These are phyloP conservation scores for Liolophura sinensis DNA, from an alignment of 1,140 invertebrate species.

Conservation along the genomic window DNA sequence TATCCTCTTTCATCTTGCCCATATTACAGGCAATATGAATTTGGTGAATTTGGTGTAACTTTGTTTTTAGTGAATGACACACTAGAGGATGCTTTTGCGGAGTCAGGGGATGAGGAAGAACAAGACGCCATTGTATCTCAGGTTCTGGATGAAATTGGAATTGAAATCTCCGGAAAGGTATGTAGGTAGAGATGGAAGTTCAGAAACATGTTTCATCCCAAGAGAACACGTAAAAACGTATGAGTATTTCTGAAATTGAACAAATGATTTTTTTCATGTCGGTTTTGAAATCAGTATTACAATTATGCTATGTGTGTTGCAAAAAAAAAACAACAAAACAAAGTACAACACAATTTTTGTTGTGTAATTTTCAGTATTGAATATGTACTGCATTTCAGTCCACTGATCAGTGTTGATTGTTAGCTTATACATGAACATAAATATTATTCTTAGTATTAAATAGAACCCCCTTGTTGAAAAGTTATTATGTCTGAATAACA, in stretches of 20 bases:
- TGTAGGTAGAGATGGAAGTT: slow-evolving; percentile 2
- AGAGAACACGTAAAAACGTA: no score
- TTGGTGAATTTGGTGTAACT: neutral
- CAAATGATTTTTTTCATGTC: slow-evolving; percentile 2
- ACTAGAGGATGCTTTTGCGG: slow-evolving; percentile 84
- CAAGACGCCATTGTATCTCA: slow-evolving; percentile 82
- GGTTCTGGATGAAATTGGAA: slow-evolving; percentile 94
- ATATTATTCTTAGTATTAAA: neutral
- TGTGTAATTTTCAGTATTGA: slow-evolving; percentile 11
- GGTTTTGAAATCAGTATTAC: slow-evolving; percentile 20
- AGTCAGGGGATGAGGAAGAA: slow-evolving; percentile 90
- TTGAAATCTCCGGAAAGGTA: slow-evolving; percentile 89
- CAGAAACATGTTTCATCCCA: neutral
- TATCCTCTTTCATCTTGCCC: no score
- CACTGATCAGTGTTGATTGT: no score
- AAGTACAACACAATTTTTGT: slow-evolving; percentile 11
- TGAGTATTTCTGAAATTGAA: no score
- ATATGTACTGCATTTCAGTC: slow-evolving; percentile 1
- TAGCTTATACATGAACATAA: slow-evolving; percentile 1
- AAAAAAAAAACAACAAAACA: neutral
- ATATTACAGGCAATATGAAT: no score
- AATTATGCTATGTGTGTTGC: neutral
- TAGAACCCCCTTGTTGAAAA: neutral
- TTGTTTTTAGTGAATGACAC: slow-evolving; percentile 80
- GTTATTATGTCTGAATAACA: neutral